A percentile compares a stretch with the other conserved stretches of the same genome.
Evolutionary conservation across 2,797 vertebrate species (phyloP).

Genomic region (Denticeps clupeoides): DNA sequence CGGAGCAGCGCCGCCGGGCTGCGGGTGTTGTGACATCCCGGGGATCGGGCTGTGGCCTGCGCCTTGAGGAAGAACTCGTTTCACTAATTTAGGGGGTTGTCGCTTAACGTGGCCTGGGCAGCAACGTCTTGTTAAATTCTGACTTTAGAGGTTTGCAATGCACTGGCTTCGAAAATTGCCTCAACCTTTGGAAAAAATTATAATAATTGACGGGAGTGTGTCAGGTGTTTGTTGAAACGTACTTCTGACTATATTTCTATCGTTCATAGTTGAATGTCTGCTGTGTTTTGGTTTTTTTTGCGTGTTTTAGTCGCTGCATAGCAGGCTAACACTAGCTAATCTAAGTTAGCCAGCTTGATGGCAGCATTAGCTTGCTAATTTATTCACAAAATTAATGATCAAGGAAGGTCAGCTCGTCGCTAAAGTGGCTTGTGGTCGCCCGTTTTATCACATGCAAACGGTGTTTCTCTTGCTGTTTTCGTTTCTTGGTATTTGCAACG

Average conservation of each 20-base stretch:
- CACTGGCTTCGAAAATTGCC: too few species aligned
- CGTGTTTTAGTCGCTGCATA: neutral
- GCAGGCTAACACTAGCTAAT: neutral
- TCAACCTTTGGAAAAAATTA: too few species aligned
- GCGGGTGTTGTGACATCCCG: conserved; percentile 32
- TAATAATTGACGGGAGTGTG: neutral
- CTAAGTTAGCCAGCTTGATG: neutral
- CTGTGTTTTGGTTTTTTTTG: too few species aligned
- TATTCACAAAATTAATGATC: conserved; percentile 24
- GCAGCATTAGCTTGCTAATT: conserved; percentile 37
- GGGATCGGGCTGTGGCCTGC: conserved; percentile 40
- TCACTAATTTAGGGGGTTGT: neutral
- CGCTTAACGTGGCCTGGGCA: neutral
- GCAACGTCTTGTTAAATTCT: neutral
- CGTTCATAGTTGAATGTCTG: too few species aligned
- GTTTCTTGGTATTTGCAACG: too few species aligned
- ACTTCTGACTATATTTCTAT: neutral
- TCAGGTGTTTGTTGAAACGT: neutral
- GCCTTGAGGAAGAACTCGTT: neutral
- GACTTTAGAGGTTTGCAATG: neutral
- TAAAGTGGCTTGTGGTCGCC: neutral
- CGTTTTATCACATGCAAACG: too few species aligned
- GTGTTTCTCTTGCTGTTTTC: too few species aligned
- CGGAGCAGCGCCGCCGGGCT: conserved; percentile 8
- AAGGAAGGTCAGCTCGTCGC: neutral